Conservation (phyloP, 2,113 vertebrate species). For the Axis porcinus region DNA sequence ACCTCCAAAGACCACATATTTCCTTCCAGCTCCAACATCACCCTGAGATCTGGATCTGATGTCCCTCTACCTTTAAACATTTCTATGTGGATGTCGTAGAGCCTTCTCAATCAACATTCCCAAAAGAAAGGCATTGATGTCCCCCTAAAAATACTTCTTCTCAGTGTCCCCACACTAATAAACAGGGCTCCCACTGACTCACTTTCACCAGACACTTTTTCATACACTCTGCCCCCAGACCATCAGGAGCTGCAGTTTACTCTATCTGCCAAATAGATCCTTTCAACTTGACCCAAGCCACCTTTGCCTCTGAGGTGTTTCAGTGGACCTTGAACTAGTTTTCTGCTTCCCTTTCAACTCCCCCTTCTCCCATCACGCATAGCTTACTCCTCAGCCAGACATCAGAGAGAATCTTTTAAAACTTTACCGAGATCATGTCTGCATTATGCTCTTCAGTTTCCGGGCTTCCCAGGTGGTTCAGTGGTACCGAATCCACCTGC, state of each 20-base stretch:
- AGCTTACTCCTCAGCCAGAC: too few relatives aligned
- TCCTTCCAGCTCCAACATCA: background rate
- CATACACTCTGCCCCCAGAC: accelerated
- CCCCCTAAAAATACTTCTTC: background rate
- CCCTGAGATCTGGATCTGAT: accelerated
- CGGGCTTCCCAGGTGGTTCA: accelerated
- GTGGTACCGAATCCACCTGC: background rate
- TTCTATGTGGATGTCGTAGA: too few relatives aligned
- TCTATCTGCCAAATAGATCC: background rate
- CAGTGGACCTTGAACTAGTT: accelerated
- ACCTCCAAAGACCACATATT: too few relatives aligned
- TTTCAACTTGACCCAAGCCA: background rate
- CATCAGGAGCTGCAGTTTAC: accelerated
- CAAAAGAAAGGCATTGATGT: accelerated
- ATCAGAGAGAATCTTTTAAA: background rate
- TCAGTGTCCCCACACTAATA: accelerated
- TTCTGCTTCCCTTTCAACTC: background rate
- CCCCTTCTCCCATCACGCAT: background rate
- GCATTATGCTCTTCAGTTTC: background rate
- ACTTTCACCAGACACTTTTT: background rate
- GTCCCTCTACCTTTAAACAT: background rate
- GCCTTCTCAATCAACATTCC: background rate
- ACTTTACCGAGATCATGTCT: accelerated
- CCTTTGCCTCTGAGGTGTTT: background rate
- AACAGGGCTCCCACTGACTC: background rate